phyloP scores from a whole-genome alignment of 2,113 vertebrate genomes.

The Misgurnus anguillicaudatus region DNA sequence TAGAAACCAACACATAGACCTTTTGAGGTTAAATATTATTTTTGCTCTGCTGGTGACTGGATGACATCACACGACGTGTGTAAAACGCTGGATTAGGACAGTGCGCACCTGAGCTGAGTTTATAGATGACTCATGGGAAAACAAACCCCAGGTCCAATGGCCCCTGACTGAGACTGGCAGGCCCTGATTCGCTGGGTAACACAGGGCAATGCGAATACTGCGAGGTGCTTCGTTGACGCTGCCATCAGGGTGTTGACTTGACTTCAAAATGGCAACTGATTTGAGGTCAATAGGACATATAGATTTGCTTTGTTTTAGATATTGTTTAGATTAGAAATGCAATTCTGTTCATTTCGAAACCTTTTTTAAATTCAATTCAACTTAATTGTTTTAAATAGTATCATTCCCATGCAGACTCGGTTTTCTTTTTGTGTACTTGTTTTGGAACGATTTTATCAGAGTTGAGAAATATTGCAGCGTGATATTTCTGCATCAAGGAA shows the following conservation, averaged over 20 bases:
- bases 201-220: too few relatives aligned
- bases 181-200: not conserved
- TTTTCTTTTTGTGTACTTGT: not conserved
- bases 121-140: slow-evolving; percentile 70
- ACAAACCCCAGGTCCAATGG: slow-evolving; percentile 63
- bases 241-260: too few relatives aligned
- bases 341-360: too few relatives aligned
- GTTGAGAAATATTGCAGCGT: slow-evolving; percentile 28
- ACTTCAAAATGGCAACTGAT: too few relatives aligned
- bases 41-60: slow-evolving; percentile 43
- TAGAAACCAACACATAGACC: slow-evolving; percentile 49
- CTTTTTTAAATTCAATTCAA: not conserved
- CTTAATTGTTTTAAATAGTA: not conserved
- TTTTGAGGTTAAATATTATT: slow-evolving; percentile 50
- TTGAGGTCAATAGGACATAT: too few relatives aligned
- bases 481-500: slow-evolving; percentile 27
- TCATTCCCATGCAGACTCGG: not conserved
- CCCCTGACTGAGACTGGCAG: slow-evolving; percentile 62
- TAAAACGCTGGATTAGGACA: slow-evolving; percentile 48
- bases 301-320: too few relatives aligned
- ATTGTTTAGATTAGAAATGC: too few relatives aligned
- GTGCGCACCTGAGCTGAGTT: slow-evolving; percentile 66
- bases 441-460: not conserved
- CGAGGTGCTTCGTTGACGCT: too few relatives aligned
- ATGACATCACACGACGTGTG: slow-evolving; percentile 52